phyloP scores from a whole-genome alignment of 2,113 vertebrate species.

The Notiomystis cincta region DNA sequence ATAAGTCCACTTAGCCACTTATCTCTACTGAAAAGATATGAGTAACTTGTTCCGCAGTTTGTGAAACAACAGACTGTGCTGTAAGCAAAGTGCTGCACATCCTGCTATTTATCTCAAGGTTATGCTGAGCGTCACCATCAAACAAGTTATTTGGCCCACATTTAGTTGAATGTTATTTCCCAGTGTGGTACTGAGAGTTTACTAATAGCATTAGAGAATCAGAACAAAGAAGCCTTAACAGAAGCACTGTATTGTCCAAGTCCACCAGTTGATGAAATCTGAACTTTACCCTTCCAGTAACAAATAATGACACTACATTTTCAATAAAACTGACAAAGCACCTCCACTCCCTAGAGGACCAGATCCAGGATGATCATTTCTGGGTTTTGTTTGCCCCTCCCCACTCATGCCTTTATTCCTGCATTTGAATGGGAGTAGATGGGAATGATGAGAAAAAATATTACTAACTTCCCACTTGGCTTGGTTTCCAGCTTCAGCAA shows the following conservation, averaged over 20 bases:
- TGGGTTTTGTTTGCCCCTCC: not conserved
- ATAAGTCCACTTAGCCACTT: not conserved
- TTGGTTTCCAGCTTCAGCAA: not conserved
- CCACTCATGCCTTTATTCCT: not conserved
- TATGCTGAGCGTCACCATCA: not conserved
- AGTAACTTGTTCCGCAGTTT: not conserved
- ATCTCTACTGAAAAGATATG: not conserved
- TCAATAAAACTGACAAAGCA: not conserved
- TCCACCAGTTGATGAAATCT: not conserved
- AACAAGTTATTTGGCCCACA: not conserved
- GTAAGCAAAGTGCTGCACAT: not conserved
- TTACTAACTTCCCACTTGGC: not conserved
- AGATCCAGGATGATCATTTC: not conserved
- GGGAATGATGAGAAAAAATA: not conserved
- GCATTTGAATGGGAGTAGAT: not conserved
- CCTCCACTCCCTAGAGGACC: not conserved
- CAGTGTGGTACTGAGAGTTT: not conserved
- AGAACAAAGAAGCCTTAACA: not conserved
- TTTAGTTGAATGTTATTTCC: not conserved
- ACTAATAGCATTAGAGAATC: not conserved
- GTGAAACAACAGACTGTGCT: not conserved
- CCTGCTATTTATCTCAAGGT: not conserved
- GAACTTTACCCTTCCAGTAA: not conserved
- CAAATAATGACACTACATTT: not conserved
- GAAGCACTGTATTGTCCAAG: not conserved